phyloP scores from a whole-genome alignment of 2,113 vertebrate species.

The Nothobranchius kuhntae region DNA sequence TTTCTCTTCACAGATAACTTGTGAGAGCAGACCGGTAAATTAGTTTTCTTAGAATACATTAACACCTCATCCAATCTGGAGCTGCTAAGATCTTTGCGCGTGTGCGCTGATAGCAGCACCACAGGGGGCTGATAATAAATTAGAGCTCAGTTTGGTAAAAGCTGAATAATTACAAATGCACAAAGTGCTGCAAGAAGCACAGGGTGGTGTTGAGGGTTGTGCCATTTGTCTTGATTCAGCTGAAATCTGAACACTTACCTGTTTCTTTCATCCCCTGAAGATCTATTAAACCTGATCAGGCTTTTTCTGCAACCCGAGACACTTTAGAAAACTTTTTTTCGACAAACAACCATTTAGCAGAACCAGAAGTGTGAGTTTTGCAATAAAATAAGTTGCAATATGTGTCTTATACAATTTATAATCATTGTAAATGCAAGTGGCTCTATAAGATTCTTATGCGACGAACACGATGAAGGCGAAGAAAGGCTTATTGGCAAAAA shows the following conservation, averaged over 20 bases:
- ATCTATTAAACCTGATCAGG: constrained; percentile 27
- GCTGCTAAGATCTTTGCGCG: background rate
- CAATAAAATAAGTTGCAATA: no score
- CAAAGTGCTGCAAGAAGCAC: constrained; percentile 1
- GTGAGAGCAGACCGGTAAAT: constrained; percentile 34
- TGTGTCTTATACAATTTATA: no score
- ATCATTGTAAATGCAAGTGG: no score
- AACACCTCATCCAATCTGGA: constrained; percentile 20
- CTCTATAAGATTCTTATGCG: no score
- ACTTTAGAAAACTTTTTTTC: background rate
- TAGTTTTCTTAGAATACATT: constrained; percentile 47
- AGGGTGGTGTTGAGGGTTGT: background rate
- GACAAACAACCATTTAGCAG: background rate
- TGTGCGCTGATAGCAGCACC: constrained; percentile 7
- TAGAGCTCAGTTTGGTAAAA: constrained; percentile 35
- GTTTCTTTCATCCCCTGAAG: background rate
- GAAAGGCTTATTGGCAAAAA: no score
- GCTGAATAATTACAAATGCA: constrained; percentile 7
- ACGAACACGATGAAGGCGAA: no score
- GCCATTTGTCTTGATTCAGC: constrained; percentile 34
- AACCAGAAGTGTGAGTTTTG: background rate
- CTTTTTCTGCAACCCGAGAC: constrained; percentile 22
- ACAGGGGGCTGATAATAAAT: constrained; percentile 48
- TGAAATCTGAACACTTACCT: constrained; percentile 2
- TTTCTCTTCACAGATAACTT: constrained; percentile 19